A percentile compares a stretch with the other conserved stretches of the same genome.
phyloP scores from a whole-genome alignment of 2,797 vertebrate species.

The Gymnoscopelus braueri region DNA sequence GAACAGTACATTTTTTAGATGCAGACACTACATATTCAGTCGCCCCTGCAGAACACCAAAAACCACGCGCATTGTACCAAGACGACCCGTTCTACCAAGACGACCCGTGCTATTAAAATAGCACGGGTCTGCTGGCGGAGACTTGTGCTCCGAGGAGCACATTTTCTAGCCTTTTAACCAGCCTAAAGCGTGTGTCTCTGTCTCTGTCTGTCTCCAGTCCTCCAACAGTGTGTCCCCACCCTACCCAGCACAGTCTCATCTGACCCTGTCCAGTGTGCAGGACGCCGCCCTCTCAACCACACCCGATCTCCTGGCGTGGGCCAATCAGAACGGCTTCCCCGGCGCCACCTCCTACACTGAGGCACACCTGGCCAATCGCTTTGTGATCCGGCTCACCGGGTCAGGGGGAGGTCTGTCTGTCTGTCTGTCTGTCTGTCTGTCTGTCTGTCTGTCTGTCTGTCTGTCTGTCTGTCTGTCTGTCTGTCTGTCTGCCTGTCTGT shows the following conservation, averaged over 20 bases:
- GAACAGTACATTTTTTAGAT: too few relatives aligned
- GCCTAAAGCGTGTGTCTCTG: too few relatives aligned
- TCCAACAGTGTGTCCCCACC: slow-evolving; percentile 79
- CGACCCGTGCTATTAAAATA: too few relatives aligned
- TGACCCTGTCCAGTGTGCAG: slow-evolving; percentile 68
- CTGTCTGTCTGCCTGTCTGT: too few relatives aligned
- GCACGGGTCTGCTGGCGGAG: too few relatives aligned
- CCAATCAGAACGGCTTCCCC: slow-evolving; percentile 64
- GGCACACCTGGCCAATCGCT: slow-evolving; percentile 82
- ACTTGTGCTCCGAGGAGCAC: too few relatives aligned
- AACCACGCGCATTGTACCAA: too few relatives aligned
- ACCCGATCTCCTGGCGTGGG: slow-evolving; percentile 75
- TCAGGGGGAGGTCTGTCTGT: slow-evolving; percentile 62
- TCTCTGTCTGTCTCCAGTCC: slow-evolving; percentile 60
- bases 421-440: slow-evolving; percentile 43
- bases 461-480: not conserved
- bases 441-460: not conserved
- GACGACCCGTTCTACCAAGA: too few relatives aligned
- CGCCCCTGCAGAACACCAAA: too few relatives aligned
- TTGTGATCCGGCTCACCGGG: slow-evolving; percentile 75
- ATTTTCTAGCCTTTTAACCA: too few relatives aligned
- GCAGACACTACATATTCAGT: too few relatives aligned
- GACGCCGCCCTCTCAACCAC: slow-evolving; percentile 67
- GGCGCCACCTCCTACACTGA: slow-evolving; percentile 82
- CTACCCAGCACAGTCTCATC: slow-evolving; percentile 66